These are phyloP conservation scores for Andrena fulva DNA, from an alignment of 2,888 invertebrate genomes.

Conservation along the genomic window DNA sequence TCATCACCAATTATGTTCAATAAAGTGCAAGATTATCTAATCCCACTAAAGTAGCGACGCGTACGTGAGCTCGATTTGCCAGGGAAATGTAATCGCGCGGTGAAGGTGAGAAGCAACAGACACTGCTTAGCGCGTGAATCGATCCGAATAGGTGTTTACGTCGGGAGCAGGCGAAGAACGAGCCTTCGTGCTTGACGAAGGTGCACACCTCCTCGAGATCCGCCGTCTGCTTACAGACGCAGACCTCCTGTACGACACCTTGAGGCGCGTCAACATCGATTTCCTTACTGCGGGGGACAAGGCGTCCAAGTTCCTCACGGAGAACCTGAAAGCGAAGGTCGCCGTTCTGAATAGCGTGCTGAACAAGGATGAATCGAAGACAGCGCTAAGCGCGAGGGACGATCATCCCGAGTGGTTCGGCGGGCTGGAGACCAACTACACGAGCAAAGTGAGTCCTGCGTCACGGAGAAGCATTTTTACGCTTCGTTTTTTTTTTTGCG, in stretches of 20 bases:
- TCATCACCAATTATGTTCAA: no score
- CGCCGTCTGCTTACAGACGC: slow-evolving; percentile 86
- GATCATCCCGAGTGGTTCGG: slow-evolving; percentile 93
- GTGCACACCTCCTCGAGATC: background rate
- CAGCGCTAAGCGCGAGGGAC: slow-evolving; percentile 87
- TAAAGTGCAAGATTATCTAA: no score
- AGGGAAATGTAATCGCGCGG: background rate
- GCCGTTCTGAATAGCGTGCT: slow-evolving; percentile 78
- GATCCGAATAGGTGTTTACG: background rate
- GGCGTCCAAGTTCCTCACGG: slow-evolving; percentile 91
- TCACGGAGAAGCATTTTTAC: background rate
- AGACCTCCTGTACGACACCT: slow-evolving; percentile 90
- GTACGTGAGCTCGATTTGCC: no score
- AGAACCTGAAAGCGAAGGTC: slow-evolving; percentile 88
- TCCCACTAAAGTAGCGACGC: no score
- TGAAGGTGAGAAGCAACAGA: no score
- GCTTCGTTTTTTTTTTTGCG: background rate
- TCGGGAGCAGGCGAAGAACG: background rate
- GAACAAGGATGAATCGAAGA: slow-evolving; percentile 87
- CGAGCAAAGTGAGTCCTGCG: slow-evolving; percentile 76
- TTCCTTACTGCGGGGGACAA: slow-evolving; percentile 90
- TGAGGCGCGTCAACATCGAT: slow-evolving; percentile 89
- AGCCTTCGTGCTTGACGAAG: background rate
- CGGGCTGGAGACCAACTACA: slow-evolving; percentile 86
- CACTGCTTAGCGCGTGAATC: no score